These are phyloP conservation scores for Leptinotarsa juncta DNA, from an alignment of 2,888 invertebrate genomes.

Conservation along the genomic window DNA sequence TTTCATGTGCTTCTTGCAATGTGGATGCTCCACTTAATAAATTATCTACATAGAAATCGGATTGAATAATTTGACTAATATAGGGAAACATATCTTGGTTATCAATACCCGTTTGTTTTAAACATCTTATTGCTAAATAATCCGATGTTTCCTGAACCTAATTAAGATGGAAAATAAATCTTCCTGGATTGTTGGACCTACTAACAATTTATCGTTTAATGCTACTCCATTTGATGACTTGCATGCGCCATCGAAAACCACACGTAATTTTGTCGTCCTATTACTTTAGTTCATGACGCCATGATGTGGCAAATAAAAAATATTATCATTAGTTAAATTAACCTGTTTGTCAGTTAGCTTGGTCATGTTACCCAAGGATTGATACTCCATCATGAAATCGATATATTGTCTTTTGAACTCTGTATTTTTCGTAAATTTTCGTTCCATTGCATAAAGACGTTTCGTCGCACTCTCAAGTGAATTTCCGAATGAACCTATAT, in stretches of 20 bases:
- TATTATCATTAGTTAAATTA: not conserved
- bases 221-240: not conserved
- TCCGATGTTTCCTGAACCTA: no score
- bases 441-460: conserved; percentile 1
- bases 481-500: not conserved
- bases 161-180: not conserved
- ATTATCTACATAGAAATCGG: conserved; percentile 21
- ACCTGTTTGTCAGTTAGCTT: not conserved
- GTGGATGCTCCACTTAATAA: conserved; percentile 6
- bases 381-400: not conserved
- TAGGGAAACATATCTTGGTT: not conserved
- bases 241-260: not conserved
- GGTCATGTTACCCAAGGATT: not conserved
- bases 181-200: not conserved
- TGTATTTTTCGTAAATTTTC: not conserved
- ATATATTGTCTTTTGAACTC: not conserved
- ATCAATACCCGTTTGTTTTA: conserved; percentile 10
- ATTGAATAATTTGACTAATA: conserved; percentile 15
- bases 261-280: not conserved
- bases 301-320: not conserved
- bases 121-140: conserved; percentile 16
- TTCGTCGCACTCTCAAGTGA: not conserved
- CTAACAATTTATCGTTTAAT: not conserved
- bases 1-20: not conserved
- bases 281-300: not conserved